A percentile compares a stretch with the other conserved stretches of the same genome.
Evolutionary conservation across 53 echinoderm and acorn worm genomes (phyloP).

Genomic region (Arbacia lixula): DNA sequence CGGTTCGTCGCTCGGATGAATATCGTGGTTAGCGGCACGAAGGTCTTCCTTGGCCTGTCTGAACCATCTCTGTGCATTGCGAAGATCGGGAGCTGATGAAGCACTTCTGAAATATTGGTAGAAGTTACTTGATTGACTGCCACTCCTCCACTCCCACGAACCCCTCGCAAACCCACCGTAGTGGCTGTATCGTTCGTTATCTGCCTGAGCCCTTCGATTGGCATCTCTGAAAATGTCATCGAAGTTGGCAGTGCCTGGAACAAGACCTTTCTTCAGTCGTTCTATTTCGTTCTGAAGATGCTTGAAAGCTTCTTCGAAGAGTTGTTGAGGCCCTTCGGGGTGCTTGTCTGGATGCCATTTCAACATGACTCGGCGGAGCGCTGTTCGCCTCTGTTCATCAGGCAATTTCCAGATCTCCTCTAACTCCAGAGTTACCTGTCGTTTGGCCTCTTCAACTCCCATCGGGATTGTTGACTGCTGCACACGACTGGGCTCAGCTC

Average conservation of each 20-base stretch:
- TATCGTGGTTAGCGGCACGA: slow-evolving; percentile 9
- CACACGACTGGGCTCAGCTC: neutral
- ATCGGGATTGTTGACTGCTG: neutral
- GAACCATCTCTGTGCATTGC: slow-evolving; percentile 21
- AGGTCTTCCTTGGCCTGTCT: slow-evolving; percentile 27
- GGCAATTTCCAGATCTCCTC: slow-evolving; percentile 51
- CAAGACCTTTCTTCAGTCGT: slow-evolving; percentile 16
- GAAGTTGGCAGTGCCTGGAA: neutral
- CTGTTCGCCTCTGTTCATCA: neutral
- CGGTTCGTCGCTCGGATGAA: slow-evolving; percentile 11
- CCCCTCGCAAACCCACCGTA: neutral
- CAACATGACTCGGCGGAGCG: slow-evolving; percentile 28
- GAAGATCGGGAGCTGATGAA: neutral
- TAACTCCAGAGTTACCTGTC: slow-evolving; percentile 27
- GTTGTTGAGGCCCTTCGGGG: slow-evolving; percentile 12
- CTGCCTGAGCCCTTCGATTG: neutral
- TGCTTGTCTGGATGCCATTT: slow-evolving; percentile 71
- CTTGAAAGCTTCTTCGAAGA: slow-evolving; percentile 45
- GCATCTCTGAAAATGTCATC: neutral
- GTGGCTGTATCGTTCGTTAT: neutral
- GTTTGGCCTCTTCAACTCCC: slow-evolving; percentile 33
- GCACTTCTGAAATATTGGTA: neutral
- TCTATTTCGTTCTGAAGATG: slow-evolving; percentile 36
- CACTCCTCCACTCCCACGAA: neutral
- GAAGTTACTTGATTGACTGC: neutral